Base-by-base conservation (phyloP, 2,113 vertebrate species). In the Seriola dumerili region DNA sequence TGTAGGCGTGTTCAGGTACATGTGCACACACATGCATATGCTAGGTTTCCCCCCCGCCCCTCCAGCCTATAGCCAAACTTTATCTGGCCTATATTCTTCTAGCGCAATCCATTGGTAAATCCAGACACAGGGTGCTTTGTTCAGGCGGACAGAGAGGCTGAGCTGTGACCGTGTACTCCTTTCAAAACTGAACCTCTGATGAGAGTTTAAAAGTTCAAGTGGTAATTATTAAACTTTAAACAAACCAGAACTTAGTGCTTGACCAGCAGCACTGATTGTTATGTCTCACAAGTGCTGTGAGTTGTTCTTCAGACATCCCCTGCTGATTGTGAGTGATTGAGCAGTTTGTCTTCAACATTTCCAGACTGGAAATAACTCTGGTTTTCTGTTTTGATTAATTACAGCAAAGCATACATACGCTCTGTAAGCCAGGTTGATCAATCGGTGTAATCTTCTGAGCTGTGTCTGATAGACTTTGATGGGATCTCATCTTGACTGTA, bases 311-410 rank as follows among this genome's bases (percentile, higher is more conserved):
- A 71, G 36, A 62, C 70, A 1, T 48, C 52, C 13, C 64, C 76
- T 58, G 40, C 59, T 82, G 83, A 86, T 83, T 74, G 42, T 72
- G 74, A 82, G 48, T 63, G 71, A 89, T 84, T 77, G 74, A 78
- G 71, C 61, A 25, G 57, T 85, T 89, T 70, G 13, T 67, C 17
- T 42, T 72, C 17, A 73, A 46, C 48, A 66, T 34, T 48, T 66
- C 4, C 4, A 0, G n/a, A 29, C 64, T 42, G 19, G 3, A 73
- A 72, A 72, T 61, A 54, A 38, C 29, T 1, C 9, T 21, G 8
- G 19, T 54, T 68, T 58, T 3, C 25, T 73, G 29, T 79, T 69
- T 84, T 70, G 68, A 85, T 81, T 77, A 50, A 84, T 88, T 64
- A 54, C 50, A 32, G n/a, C 29, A 52, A 50, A 58, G 58, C 74